Conservation (phyloP, 2,888 invertebrate species). For the Sarcophaga rosellei region DNA sequence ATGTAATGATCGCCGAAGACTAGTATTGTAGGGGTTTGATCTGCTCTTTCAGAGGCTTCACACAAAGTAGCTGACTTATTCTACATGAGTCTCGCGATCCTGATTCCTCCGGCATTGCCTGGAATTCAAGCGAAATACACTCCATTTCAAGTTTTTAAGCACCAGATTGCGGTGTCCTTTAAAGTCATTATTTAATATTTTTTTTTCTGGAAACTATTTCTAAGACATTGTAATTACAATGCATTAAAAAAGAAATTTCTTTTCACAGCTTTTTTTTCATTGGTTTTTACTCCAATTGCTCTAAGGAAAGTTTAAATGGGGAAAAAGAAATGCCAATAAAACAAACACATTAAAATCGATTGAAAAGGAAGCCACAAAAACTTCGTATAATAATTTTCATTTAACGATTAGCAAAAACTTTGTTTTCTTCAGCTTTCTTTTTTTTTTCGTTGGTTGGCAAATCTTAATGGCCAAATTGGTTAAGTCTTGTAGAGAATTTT, state of each 20-base stretch:
- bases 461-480: neutral
- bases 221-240: too few species aligned
- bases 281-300: neutral
- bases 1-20: too few species aligned
- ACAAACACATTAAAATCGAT: slow-evolving; percentile 37
- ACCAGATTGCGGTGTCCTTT: too few species aligned
- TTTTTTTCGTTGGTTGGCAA: neutral
- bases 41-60: too few species aligned
- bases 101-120: too few species aligned
- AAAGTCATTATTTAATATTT: too few species aligned
- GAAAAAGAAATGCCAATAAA: slow-evolving; percentile 12
- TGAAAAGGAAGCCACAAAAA: slow-evolving; percentile 46
- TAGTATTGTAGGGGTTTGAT: too few species aligned
- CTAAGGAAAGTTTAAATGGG: neutral
- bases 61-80: too few species aligned
- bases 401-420: slow-evolving; percentile 42
- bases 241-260: neutral
- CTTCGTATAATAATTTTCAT: slow-evolving; percentile 55
- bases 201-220: too few species aligned
- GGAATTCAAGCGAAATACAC: too few species aligned
- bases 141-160: too few species aligned
- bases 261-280: neutral
- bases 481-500: neutral
- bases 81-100: too few species aligned
- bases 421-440: slow-evolving; percentile 4